Conservation (phyloP, 2,797 vertebrate species). For the Rhabdomys pumilio region DNA sequence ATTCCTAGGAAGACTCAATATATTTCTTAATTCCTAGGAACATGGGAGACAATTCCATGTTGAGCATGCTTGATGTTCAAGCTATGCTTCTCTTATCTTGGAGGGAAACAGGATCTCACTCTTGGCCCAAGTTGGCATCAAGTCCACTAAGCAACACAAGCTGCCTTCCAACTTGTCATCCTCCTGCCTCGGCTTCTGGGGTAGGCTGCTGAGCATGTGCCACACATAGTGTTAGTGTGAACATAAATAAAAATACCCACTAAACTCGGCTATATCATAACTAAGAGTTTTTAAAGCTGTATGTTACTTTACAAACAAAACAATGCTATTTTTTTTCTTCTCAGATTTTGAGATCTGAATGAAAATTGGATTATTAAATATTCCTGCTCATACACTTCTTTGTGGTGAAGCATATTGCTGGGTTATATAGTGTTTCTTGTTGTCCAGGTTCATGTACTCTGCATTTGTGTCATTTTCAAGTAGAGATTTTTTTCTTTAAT, state of each 20-base stretch:
- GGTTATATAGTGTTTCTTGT: neutral
- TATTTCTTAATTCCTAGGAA: neutral
- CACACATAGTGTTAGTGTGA: neutral
- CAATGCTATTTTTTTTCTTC: slow-evolving; percentile 15
- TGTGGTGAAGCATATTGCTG: neutral
- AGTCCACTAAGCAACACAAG: neutral
- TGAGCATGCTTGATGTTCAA: neutral
- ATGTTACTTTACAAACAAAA: slow-evolving; percentile 6
- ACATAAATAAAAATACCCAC: neutral
- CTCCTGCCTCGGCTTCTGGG: neutral
- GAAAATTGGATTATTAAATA: neutral
- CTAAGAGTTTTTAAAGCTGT: slow-evolving; percentile 3
- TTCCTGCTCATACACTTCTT: neutral
- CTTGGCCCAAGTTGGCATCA: neutral
- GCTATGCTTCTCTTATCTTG: neutral
- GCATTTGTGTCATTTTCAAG: neutral
- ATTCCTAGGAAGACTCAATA: neutral
- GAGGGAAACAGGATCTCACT: neutral
- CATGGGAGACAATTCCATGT: accelerated
- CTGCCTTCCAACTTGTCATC: neutral
- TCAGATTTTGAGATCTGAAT: slow-evolving; percentile 51
- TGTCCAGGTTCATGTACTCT: neutral
- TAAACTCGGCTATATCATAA: neutral
- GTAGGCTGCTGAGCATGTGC: neutral
- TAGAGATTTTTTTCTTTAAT: neutral